Conservation (phyloP, 2,113 vertebrate genomes). For the Brienomyrus longianalis region DNA sequence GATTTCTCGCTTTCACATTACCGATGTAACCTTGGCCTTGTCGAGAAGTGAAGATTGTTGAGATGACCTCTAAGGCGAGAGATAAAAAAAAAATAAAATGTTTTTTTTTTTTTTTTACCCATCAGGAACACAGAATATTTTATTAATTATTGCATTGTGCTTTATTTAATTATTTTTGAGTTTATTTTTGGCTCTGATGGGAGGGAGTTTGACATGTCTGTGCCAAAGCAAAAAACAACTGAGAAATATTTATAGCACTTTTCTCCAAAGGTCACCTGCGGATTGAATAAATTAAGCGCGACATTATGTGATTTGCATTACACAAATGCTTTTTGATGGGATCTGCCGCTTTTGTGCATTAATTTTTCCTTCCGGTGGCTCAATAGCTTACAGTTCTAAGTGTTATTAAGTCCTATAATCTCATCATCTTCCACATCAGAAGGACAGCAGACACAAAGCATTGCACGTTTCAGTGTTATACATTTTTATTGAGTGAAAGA, state of each 20-base stretch:
- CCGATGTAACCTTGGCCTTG: not conserved
- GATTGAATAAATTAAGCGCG: slow-evolving; percentile 28
- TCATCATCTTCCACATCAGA: slow-evolving; percentile 7
- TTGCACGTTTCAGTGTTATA: not conserved
- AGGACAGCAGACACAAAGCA: not conserved
- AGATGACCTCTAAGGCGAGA: not conserved
- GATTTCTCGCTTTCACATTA: not conserved
- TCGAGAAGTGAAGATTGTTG: not conserved
- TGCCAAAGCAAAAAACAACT: slow-evolving; percentile 18
- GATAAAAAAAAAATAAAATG: not conserved
- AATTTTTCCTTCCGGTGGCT: slow-evolving; percentile 1
- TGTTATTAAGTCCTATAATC: slow-evolving; percentile 16
- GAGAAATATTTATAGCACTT: slow-evolving; percentile 26
- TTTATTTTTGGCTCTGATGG: not conserved
- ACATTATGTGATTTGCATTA: slow-evolving; percentile 30
- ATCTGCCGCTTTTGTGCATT: not conserved
- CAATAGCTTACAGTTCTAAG: slow-evolving; percentile 10
- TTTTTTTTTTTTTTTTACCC: not conserved
- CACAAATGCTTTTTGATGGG: slow-evolving; percentile 17
- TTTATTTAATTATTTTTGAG: not conserved
- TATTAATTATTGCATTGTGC: not conserved
- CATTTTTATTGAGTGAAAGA: not conserved
- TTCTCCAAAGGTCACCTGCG: slow-evolving; percentile 28
- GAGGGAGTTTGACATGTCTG: not conserved
- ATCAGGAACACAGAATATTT: not conserved